Conservation (phyloP, 2,888 invertebrate genomes). For the Actias luna region DNA sequence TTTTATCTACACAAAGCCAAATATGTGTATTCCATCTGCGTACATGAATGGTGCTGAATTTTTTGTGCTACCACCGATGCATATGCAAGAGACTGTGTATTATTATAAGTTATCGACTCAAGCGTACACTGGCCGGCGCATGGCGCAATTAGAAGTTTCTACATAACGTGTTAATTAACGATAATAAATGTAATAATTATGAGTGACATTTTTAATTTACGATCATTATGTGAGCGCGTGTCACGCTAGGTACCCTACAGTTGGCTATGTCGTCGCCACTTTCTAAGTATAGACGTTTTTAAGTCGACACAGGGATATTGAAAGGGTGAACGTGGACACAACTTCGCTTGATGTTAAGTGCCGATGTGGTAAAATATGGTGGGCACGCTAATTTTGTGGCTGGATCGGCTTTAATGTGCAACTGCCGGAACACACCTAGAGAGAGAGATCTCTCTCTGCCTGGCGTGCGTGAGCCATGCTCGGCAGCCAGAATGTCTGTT, state of each 20-base stretch:
- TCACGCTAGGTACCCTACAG: neutral
- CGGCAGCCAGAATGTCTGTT: no score
- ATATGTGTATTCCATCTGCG: no score
- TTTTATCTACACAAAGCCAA: no score
- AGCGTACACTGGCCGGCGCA: neutral
- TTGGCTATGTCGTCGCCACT: neutral
- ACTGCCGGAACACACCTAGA: no score
- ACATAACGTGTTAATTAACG: neutral
- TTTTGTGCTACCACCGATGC: neutral
- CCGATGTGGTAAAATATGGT: no score
- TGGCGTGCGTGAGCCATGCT: no score
- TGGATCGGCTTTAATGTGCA: no score
- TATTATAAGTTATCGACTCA: neutral
- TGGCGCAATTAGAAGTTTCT: constrained; percentile 2
- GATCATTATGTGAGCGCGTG: neutral
- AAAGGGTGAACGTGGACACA: neutral
- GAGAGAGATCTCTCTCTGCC: no score
- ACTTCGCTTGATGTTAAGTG: neutral
- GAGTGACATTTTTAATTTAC: constrained; percentile 4
- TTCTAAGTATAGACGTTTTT: neutral
- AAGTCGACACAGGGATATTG: neutral
- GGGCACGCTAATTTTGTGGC: no score
- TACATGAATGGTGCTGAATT: neutral
- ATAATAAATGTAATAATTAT: constrained; percentile 2
- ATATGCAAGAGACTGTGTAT: neutral